These are phyloP conservation scores for Oscheius sp. DNA, from an alignment of 2,888 invertebrate genomes.

Conservation along the genomic window DNA sequence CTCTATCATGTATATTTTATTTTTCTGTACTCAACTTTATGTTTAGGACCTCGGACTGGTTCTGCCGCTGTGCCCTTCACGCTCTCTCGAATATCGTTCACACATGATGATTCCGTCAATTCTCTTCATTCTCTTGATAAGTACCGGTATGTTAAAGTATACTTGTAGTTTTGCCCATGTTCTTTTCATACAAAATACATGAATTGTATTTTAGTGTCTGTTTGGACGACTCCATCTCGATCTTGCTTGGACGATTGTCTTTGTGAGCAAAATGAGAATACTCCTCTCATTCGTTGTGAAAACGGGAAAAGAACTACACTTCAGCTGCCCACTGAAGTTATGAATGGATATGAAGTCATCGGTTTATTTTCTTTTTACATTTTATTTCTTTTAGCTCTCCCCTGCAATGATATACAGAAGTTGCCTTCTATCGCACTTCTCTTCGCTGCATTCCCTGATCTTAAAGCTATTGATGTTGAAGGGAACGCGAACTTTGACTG, in stretches of 20 bases:
- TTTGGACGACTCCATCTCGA: background rate
- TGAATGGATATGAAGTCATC: constrained; percentile 43
- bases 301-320: constrained; percentile 35
- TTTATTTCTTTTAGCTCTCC: constrained; percentile 37
- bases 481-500: constrained; percentile 48
- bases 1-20: too few species aligned
- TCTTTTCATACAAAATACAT: background rate
- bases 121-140: too few species aligned
- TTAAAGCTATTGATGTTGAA: constrained; percentile 53
- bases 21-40: too few species aligned
- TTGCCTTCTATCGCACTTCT: constrained; percentile 44
- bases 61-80: too few species aligned
- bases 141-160: too few species aligned
- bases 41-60: too few species aligned
- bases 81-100: too few species aligned
- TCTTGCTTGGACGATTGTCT: constrained; percentile 46
- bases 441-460: constrained; percentile 51
- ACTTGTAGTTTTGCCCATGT: too few species aligned
- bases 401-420: constrained; percentile 46
- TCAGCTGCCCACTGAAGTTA: constrained; percentile 40
- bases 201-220: background rate
- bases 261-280: constrained; percentile 42
- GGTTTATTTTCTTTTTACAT: constrained; percentile 19
- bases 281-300: constrained; percentile 50
- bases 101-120: too few species aligned